These are phyloP conservation scores for Sarcoramphus papa DNA, from an alignment of 2,797 vertebrate species.

Conservation along the genomic window DNA sequence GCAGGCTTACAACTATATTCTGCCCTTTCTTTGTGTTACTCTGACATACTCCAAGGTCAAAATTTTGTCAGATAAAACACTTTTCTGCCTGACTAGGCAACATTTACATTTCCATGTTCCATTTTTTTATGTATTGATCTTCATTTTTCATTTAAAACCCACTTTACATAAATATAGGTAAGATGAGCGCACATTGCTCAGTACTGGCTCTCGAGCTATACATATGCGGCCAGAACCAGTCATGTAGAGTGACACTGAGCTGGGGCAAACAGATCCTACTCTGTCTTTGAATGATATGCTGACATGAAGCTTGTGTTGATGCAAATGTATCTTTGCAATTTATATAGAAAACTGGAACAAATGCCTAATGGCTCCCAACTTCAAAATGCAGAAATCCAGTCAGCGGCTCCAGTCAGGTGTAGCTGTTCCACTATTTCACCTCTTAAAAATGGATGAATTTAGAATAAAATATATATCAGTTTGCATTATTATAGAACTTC, in stretches of 20 bases:
- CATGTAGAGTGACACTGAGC: background rate
- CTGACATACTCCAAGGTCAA: background rate
- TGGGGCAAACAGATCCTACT: background rate
- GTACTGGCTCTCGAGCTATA: background rate
- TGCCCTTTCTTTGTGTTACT: background rate
- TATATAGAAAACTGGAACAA: background rate
- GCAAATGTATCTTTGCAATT: background rate
- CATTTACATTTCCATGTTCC: background rate
- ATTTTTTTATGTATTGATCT: background rate
- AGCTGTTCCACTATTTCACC: background rate
- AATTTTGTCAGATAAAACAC: background rate
- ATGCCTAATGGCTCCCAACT: background rate
- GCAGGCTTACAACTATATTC: background rate
- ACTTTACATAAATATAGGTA: background rate
- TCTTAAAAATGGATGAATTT: background rate
- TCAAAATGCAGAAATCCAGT: background rate
- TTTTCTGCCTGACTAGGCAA: background rate
- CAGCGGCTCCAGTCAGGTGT: background rate
- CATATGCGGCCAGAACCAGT: background rate
- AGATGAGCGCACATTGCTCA: background rate
- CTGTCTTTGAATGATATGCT: background rate
- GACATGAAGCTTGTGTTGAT: background rate
- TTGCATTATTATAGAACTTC: background rate
- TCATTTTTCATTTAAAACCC: background rate
- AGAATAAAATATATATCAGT: background rate